These are phyloP conservation scores for Ancistrus triradiatus DNA, from an alignment of 2,113 vertebrate species.

Conservation along the genomic window DNA sequence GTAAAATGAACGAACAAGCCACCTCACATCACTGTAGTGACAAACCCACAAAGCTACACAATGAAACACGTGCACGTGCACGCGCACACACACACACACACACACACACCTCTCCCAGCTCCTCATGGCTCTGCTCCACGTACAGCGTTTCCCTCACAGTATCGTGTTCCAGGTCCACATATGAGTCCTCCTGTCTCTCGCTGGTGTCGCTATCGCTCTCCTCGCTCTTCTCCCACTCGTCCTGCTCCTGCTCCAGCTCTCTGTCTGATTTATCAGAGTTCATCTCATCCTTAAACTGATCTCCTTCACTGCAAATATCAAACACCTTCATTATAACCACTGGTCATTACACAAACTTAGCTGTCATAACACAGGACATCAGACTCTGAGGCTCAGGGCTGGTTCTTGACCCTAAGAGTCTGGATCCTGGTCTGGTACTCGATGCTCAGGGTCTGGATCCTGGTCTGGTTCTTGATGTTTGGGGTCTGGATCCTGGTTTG, in stretches of 20 bases:
- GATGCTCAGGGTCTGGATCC: too few species aligned
- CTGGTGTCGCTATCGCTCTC: constrained; percentile 96
- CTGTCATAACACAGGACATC: too few species aligned
- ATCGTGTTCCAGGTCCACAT: constrained; percentile 82
- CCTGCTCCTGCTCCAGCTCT: constrained; percentile 92
- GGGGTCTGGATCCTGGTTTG: too few species aligned
- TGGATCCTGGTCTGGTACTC: too few species aligned
- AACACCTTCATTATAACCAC: constrained; percentile 85
- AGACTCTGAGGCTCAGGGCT: rapidly evolving
- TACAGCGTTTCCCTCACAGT: constrained; percentile 83
- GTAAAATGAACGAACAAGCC: too few species aligned
- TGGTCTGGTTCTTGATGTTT: too few species aligned
- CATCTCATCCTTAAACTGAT: constrained; percentile 91
- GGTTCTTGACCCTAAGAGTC: too few species aligned
- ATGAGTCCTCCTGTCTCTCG: constrained; percentile 91
- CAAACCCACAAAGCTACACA: constrained; percentile 6
- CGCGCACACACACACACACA: background rate
- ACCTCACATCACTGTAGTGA: too few species aligned
- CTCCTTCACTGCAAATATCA: constrained; percentile 75
- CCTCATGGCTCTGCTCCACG: constrained; percentile 85
- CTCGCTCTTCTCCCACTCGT: constrained; percentile 96
- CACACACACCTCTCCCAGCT: constrained; percentile 78
- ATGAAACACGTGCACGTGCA: background rate
- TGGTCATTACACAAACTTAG: background rate
- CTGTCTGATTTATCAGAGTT: constrained; percentile 97